A percentile compares a stretch with the other conserved stretches of the same genome.
phyloP scores from a whole-genome alignment of 2,888 invertebrate species.

The Seira ritae region DNA sequence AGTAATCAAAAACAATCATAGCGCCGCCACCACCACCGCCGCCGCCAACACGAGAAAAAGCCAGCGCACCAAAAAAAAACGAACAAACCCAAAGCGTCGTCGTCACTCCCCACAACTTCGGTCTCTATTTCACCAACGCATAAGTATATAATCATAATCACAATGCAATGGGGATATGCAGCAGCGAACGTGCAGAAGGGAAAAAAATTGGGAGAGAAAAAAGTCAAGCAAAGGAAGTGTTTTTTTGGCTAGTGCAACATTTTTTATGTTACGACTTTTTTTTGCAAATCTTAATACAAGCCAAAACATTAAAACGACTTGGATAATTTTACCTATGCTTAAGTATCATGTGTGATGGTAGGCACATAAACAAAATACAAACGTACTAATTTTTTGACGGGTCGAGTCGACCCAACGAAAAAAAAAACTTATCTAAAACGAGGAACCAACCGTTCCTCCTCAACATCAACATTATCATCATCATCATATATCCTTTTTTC shows the following conservation, averaged over 20 bases:
- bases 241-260: constrained; percentile 61
- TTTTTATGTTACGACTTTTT: constrained; percentile 62
- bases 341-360: not conserved
- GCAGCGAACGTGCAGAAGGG: too few species aligned
- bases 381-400: not conserved
- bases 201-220: constrained; percentile 18
- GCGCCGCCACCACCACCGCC: not conserved
- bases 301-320: constrained; percentile 5
- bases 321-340: not conserved
- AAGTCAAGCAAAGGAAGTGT: constrained; percentile 22
- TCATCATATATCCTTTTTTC: not conserved
- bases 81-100: not conserved
- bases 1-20: constrained; percentile 21
- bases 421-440: not conserved
- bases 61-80: not conserved
- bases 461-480: not conserved
- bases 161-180: not conserved
- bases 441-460: not conserved
- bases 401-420: not conserved
- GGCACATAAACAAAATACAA: not conserved
- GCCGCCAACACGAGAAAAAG: constrained; percentile 2
- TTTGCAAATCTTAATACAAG: constrained; percentile 21
- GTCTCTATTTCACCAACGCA: not conserved
- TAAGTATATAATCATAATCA: not conserved
- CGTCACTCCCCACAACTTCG: not conserved